Base-by-base conservation (phyloP, 2,888 invertebrate genomes). In the Helicoverpa assulta region DNA sequence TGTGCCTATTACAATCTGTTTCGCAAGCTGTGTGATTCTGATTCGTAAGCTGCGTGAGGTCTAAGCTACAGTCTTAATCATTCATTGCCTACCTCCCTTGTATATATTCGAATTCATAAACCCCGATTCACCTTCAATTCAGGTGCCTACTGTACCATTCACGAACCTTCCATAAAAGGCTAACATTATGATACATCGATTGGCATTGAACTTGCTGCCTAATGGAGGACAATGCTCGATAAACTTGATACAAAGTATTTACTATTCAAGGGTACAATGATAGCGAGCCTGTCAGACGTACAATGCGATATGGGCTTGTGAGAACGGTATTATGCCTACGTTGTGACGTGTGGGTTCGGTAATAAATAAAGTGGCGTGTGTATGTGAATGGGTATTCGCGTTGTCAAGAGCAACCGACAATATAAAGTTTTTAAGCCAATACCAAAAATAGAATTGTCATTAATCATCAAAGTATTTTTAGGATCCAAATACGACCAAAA, bases 201-300 rank as follows among this genome's bases (percentile, higher is more conserved):
- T 43, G 29, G 40, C 63, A 80, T 77, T 80, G 78, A 80, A 80
- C 78, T 65, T 67, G 64, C 29, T 72, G 62, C 75, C 54, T 53
- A 66, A 78, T 57, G 50, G 57, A 70, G 77, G 60, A 78, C 80
- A 80, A 80, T 75, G 43, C 54, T 55, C 74, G 61, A 80, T 80
- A 66, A 68, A 80, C 67, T 74, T 51, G 33, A 16, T 55, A 66
- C 52, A 65, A 62, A 66, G 52, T 72, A 63, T 64, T 76, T 55
- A 50, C 51, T 54, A 65, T 58, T 71, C 72, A 70, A 76, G 72
- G 72, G 53, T 55, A 76, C 65, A 73, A 69, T 54, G 55, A 60
- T 60, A 60, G 12, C 47, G 21, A 62, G 54, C 58, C 62, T 67
- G 60, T 61, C 16, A 26, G 40, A 40, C 58, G 19, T 68, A 51